These are phyloP conservation scores for Coptodon bakossiorum DNA, from an alignment of 2,113 vertebrate genomes.

Conservation along the genomic window DNA sequence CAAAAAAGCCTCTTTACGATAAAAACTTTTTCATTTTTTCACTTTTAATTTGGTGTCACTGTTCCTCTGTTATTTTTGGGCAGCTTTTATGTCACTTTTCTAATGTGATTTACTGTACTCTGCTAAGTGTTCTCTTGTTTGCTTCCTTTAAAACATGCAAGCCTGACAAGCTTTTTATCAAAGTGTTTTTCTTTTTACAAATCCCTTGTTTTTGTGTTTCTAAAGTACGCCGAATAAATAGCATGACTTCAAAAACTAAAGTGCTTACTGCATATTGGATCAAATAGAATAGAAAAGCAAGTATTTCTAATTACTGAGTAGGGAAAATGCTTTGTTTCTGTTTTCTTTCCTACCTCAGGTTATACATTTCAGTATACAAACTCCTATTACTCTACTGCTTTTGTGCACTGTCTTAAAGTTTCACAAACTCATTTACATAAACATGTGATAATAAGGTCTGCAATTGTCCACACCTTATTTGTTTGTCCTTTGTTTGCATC, in stretches of 20 bases:
- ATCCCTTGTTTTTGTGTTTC: slow-evolving; percentile 2
- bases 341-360: slow-evolving; percentile 11
- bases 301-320: slow-evolving; percentile 5
- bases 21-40: background rate
- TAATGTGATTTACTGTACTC: background rate
- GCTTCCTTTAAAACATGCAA: background rate
- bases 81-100: background rate
- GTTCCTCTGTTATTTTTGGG: background rate
- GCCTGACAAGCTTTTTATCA: background rate
- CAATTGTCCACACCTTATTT: slow-evolving; percentile 16
- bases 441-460: background rate
- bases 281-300: slow-evolving; percentile 38
- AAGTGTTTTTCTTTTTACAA: background rate
- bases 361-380: background rate
- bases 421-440: slow-evolving; percentile 24
- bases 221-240: background rate
- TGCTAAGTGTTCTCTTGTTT: background rate
- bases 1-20: background rate
- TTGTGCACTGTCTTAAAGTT: background rate
- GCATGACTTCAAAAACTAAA: background rate
- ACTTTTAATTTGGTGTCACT: background rate
- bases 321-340: slow-evolving; percentile 17
- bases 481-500: slow-evolving; percentile 24
- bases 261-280: background rate
- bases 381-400: background rate